Percentiles rank a stretch among this genome's conserved stretches.
These are phyloP conservation scores for Gymnopithys bicolor DNA, from an alignment of 2,797 vertebrate genomes.

Conservation along the genomic window DNA sequence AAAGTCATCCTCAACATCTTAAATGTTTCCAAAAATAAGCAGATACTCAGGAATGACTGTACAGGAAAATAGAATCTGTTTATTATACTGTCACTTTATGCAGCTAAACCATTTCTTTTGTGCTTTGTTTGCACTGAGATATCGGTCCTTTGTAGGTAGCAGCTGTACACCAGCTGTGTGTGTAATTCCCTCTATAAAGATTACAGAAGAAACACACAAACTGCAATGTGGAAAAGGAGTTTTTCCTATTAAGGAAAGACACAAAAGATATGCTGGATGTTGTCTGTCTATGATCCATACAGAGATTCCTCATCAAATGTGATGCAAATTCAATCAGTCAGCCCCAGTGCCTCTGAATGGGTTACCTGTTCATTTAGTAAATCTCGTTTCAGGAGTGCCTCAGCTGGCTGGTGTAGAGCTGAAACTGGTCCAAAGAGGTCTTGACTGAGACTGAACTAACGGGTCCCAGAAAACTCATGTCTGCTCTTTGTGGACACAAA, in stretches of 20 bases:
- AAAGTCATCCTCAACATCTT: neutral
- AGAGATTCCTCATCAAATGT: neutral
- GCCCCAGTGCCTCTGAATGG: neutral
- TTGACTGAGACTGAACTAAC: neutral
- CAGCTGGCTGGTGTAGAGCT: neutral
- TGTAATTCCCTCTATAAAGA: neutral
- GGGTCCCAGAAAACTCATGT: neutral
- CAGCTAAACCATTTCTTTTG: neutral
- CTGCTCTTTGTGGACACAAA: neutral
- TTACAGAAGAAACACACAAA: neutral
- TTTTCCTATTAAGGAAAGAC: neutral
- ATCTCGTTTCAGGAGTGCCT: neutral
- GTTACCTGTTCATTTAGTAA: neutral
- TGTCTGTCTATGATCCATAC: neutral
- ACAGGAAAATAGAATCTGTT: neutral
- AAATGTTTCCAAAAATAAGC: conserved; percentile 1
- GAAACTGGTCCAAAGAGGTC: neutral
- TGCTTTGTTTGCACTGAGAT: conserved; percentile 29
- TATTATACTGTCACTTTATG: neutral
- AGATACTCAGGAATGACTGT: neutral
- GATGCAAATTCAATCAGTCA: neutral
- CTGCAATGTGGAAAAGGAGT: neutral
- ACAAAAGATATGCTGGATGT: neutral
- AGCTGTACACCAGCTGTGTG: neutral
- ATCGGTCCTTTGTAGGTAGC: neutral